Percentiles rank a stretch among this genome's conserved stretches.
Evolutionary conservation across 2,888 invertebrate genomes (phyloP).

Genomic region (Stenoptilia bipunctidactyla): DNA sequence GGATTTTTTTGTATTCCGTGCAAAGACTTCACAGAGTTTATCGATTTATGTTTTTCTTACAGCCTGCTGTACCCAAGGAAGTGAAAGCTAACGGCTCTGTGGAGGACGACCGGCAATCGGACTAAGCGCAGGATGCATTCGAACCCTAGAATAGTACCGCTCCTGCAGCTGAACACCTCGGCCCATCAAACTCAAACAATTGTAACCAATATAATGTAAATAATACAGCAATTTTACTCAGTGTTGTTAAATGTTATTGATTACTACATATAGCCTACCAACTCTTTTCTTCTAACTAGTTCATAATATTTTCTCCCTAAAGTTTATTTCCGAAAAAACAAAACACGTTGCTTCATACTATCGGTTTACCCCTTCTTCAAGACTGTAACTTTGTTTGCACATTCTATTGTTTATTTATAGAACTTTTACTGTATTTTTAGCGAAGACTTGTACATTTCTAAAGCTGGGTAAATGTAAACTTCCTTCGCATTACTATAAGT

Average conservation of each 20-base stretch:
- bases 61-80: slow-evolving; percentile 56
- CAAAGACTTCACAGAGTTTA: not conserved
- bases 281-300: too few relatives aligned
- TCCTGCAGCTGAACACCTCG: too few relatives aligned
- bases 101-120: slow-evolving; percentile 59
- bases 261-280: slow-evolving; percentile 10
- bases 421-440: slow-evolving; percentile 17
- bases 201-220: too few relatives aligned
- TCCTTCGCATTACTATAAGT: slow-evolving; percentile 29
- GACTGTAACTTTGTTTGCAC: slow-evolving; percentile 25
- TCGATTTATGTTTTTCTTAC: slow-evolving; percentile 21
- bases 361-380: too few relatives aligned
- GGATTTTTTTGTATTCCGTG: too few relatives aligned
- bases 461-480: slow-evolving; percentile 67
- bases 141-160: slow-evolving; percentile 1
- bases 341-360: too few relatives aligned
- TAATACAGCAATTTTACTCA: too few relatives aligned
- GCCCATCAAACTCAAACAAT: too few relatives aligned
- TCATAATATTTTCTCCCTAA: too few relatives aligned
- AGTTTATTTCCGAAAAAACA: too few relatives aligned
- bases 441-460: slow-evolving; percentile 59
- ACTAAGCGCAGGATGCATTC: slow-evolving; percentile 26
- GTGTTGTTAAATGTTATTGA: not conserved
- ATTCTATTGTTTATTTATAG: slow-evolving; percentile 11
- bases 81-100: slow-evolving; percentile 50